Evolutionary conservation across 1,140 invertebrate genomes (phyloP).

Genomic region (Bilobella aurantiaca): DNA sequence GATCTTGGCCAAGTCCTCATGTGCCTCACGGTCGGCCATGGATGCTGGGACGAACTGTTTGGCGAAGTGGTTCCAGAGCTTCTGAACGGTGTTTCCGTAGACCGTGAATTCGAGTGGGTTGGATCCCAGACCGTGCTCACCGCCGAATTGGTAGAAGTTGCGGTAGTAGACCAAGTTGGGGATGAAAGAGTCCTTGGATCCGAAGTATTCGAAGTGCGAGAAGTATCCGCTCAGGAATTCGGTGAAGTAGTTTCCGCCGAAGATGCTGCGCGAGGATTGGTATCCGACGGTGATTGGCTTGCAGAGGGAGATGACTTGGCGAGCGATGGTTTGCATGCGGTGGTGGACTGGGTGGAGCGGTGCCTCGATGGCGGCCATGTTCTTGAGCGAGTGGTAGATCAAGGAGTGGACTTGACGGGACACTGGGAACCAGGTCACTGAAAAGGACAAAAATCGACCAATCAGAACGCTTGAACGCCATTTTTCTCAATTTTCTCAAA

Average conservation of each 20-base stretch:
- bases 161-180: conserved; percentile 30
- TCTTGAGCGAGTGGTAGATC: conserved; percentile 29
- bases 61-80: neutral
- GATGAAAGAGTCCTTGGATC: conserved; percentile 23
- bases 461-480: no score
- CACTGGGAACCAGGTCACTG: conserved; percentile 30
- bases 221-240: conserved; percentile 22
- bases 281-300: conserved; percentile 27
- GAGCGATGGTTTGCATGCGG: conserved; percentile 19
- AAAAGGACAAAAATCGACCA: no score
- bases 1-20: conserved; percentile 21
- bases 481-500: no score
- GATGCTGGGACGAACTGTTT: neutral
- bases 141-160: conserved; percentile 25
- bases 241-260: conserved; percentile 16
- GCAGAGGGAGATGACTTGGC: conserved; percentile 25
- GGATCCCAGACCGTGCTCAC: conserved; percentile 18
- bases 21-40: conserved; percentile 1
- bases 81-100: conserved; percentile 19
- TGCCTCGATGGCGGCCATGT: conserved; percentile 17
- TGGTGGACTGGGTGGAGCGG: conserved; percentile 9
- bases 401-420: conserved; percentile 31
- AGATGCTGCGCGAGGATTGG: conserved; percentile 27
- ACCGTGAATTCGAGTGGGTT: conserved; percentile 24
- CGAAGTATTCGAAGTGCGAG: conserved; percentile 16